Percentiles rank a stretch among this genome's conserved stretches.
Conservation (phyloP, 2,797 vertebrate species). For the Darevskia mixta region DNA sequence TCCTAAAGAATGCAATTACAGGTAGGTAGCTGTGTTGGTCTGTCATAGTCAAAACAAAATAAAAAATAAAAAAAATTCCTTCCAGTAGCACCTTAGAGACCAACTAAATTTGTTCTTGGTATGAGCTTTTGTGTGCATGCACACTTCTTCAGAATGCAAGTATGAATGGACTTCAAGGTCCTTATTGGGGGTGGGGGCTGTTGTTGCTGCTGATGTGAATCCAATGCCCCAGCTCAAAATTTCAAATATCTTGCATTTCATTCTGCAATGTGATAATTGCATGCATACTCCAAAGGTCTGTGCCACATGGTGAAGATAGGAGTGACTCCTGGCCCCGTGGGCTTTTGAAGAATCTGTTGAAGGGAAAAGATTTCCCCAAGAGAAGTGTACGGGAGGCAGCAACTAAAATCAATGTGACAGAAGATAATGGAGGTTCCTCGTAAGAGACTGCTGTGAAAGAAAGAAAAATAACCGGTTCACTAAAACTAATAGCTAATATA, state of each 20-base stretch:
- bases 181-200: not conserved
- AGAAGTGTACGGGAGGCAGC: constrained; percentile 82
- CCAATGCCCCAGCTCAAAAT: constrained; percentile 14
- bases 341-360: constrained; percentile 88
- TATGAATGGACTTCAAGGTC: not conserved
- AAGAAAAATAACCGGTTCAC: constrained; percentile 48
- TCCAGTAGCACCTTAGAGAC: no score
- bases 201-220: not conserved
- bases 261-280: constrained; percentile 74
- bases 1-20: not conserved
- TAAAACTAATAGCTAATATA: constrained; percentile 78
- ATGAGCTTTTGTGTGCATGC: no score
- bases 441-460: constrained; percentile 84
- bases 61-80: no score
- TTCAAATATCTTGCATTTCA: constrained; percentile 31
- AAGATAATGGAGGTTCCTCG: constrained; percentile 85
- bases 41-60: no score
- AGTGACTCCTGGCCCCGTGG: constrained; percentile 80
- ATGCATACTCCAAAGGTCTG: constrained; percentile 81
- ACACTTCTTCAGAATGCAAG: not conserved
- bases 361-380: constrained; percentile 85
- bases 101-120: no score
- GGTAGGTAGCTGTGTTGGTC: no score
- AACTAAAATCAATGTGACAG: constrained; percentile 83
- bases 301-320: constrained; percentile 81